phyloP scores from a whole-genome alignment of 2,797 vertebrate genomes.

The Hippopotamyrus pictus region DNA sequence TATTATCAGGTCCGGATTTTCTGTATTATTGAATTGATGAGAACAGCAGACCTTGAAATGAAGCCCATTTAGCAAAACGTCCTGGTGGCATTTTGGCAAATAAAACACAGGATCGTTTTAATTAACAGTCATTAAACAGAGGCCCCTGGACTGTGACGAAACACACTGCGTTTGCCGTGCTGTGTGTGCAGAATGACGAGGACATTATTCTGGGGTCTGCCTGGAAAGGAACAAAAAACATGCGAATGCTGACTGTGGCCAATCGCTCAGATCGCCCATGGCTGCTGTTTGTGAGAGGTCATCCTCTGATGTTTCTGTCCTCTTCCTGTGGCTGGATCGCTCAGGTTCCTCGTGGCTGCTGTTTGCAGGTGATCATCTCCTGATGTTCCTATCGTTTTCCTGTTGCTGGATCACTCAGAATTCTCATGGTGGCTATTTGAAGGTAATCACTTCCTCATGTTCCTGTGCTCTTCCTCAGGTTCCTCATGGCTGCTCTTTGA shows the following conservation, averaged over 20 bases:
- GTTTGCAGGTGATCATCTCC: background rate
- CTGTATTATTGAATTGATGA: slow-evolving; percentile 9
- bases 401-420: background rate
- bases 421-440: background rate
- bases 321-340: background rate
- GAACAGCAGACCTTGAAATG: slow-evolving; percentile 7
- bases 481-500: background rate
- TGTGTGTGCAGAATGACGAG: background rate
- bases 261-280: background rate
- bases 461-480: background rate
- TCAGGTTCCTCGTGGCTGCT: background rate
- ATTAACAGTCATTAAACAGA: slow-evolving; percentile 6
- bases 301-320: background rate
- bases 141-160: background rate
- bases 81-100: slow-evolving; percentile 9
- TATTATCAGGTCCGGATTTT: background rate
- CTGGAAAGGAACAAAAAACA: background rate
- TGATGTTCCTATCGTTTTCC: background rate
- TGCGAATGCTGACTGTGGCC: background rate
- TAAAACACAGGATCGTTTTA: slow-evolving; percentile 4
- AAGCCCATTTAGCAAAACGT: slow-evolving; percentile 7
- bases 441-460: background rate
- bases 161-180: background rate
- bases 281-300: background rate
- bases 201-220: background rate